Evolutionary conservation across 2,888 invertebrate genomes (phyloP).

Genomic region (Bellardia bayeri): DNA sequence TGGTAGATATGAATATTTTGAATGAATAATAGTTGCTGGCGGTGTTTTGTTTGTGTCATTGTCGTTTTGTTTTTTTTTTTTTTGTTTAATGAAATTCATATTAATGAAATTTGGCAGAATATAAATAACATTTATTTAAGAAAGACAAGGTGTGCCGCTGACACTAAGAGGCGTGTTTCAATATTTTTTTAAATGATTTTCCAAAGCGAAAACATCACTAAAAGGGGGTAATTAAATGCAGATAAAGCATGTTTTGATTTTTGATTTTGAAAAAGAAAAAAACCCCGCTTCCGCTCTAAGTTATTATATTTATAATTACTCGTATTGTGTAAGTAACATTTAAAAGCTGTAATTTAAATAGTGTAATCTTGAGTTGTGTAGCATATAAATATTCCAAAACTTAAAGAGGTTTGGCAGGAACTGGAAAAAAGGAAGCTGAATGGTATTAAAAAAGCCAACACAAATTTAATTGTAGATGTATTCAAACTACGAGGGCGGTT

Average conservation of each 20-base stretch:
- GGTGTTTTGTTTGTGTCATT: conserved; percentile 26
- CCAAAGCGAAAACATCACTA: conserved; percentile 24
- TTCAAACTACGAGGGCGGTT: too few species aligned
- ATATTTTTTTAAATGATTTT: conserved; percentile 47
- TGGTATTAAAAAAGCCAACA: too few species aligned
- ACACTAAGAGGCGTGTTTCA: conserved; percentile 69
- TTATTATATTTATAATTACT: too few species aligned
- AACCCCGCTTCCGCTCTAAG: neutral
- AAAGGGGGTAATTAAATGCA: conserved; percentile 68
- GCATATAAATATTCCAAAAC: too few species aligned
- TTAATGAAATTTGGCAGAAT: conserved; percentile 62
- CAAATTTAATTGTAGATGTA: too few species aligned
- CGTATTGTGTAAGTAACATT: too few species aligned
- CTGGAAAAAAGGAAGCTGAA: too few species aligned
- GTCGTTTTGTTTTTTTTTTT: conserved; percentile 8
- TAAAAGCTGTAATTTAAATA: too few species aligned
- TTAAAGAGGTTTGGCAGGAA: too few species aligned
- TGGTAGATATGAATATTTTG: conserved; percentile 58
- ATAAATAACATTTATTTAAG: conserved; percentile 66
- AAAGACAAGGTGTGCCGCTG: conserved; percentile 64
- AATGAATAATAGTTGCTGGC: conserved; percentile 43
- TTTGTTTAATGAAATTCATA: conserved; percentile 57
- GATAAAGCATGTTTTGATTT: conserved; percentile 55
- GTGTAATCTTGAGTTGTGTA: too few species aligned
- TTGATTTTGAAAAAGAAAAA: neutral